Evolutionary conservation across 2,888 invertebrate genomes (phyloP).

Genomic region (Harpagoxenus sublaevis): DNA sequence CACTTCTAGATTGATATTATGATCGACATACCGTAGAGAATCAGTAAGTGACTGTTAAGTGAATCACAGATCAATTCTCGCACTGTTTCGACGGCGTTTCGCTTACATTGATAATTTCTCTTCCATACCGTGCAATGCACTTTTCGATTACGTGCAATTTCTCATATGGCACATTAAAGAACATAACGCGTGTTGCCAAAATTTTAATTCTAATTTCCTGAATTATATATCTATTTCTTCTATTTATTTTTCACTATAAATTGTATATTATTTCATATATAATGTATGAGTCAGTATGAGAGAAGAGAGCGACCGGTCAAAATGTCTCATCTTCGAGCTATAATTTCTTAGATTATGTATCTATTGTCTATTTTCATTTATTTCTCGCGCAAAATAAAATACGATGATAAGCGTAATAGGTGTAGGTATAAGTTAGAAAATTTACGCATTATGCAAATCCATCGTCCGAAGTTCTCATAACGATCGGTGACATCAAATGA

Average conservation of each 20-base stretch:
- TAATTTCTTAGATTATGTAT: not conserved
- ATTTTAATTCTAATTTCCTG: not conserved
- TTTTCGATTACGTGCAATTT: not conserved
- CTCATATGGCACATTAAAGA: not conserved
- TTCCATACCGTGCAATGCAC: not conserved
- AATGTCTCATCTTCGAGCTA: not conserved
- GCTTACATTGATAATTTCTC: not conserved
- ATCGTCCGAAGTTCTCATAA: not conserved
- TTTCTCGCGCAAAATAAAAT: not conserved
- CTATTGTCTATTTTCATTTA: not conserved
- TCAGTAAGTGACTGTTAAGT: conserved; percentile 3
- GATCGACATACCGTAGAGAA: not conserved
- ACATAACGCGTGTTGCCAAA: not conserved
- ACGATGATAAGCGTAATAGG: not conserved
- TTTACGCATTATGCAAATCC: not conserved
- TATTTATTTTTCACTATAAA: not conserved
- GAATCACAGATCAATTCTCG: conserved; percentile 1
- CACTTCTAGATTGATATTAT: conserved; percentile 29
- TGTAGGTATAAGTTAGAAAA: not conserved
- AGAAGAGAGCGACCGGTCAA: not conserved
- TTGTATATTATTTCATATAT: not conserved
- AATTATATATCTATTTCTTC: not conserved
- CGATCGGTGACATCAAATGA: conserved; percentile 44
- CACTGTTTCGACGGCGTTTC: not conserved
- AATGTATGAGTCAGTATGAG: not conserved